Conservation (phyloP, 1,140 invertebrate species). For the Neotoxoptera formosana region DNA sequence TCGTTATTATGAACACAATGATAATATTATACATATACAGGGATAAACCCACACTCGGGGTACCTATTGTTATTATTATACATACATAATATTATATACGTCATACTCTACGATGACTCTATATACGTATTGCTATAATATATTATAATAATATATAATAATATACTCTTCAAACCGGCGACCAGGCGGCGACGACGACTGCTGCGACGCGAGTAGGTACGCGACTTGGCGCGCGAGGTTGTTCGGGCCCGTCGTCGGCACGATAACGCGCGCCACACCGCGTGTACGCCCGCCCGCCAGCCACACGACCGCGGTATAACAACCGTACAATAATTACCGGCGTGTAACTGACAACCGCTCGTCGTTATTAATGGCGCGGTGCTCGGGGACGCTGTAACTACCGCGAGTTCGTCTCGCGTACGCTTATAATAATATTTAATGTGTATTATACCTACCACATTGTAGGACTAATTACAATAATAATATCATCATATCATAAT, state of each 20-base stretch:
- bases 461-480: background rate
- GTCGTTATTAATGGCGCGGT: constrained; percentile 48
- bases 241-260: constrained; percentile 4
- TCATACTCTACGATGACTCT: background rate
- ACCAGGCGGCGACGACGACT: too few species aligned
- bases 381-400: background rate
- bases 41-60: background rate
- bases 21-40: too few species aligned
- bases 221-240: background rate
- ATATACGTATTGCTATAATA: background rate
- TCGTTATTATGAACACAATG: background rate
- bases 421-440: background rate
- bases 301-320: background rate
- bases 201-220: background rate
- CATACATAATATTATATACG: too few species aligned
- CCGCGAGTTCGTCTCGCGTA: background rate
- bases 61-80: too few species aligned
- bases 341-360: constrained; percentile 49
- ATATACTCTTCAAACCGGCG: too few species aligned
- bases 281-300: background rate
- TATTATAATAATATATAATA: background rate
- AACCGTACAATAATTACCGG: constrained; percentile 52
- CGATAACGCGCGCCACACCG: too few species aligned
- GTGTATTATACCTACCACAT: background rate
- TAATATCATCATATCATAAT: constrained; percentile 1